Conservation (phyloP, 2,113 vertebrate species). For the Bubo bubo region DNA sequence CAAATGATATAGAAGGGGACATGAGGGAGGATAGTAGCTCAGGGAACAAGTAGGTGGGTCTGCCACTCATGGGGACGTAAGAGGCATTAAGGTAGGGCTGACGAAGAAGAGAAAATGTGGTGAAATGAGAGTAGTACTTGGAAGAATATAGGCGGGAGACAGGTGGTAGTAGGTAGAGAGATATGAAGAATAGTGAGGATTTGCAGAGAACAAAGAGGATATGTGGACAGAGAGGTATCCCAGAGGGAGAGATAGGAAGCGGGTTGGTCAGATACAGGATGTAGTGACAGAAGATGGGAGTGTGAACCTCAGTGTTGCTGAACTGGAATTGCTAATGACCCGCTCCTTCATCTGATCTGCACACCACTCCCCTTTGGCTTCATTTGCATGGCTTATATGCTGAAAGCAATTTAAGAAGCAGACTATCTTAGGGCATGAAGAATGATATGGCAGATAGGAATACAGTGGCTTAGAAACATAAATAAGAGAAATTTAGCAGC, state of each 20-base stretch:
- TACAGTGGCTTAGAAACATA: slow-evolving; percentile 2
- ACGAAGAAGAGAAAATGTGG: background rate
- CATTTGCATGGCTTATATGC: background rate
- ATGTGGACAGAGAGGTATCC: background rate
- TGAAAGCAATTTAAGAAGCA: background rate
- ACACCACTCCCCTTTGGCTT: background rate
- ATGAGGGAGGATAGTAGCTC: background rate
- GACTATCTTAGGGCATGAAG: background rate
- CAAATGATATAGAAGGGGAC: background rate
- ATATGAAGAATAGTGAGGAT: background rate
- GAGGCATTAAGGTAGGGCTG: background rate
- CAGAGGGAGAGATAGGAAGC: background rate
- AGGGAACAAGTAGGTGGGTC: background rate
- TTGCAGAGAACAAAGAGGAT: background rate
- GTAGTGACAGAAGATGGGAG: background rate
- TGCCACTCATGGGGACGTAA: background rate
- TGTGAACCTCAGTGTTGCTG: background rate
- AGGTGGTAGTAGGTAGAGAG: background rate
- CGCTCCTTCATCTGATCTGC: background rate
- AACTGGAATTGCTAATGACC: background rate
- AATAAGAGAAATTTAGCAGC: background rate
- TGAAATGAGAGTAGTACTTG: background rate
- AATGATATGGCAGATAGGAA: background rate
- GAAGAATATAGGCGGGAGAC: background rate
- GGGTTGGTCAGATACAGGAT: background rate